phyloP scores from a whole-genome alignment of 2,113 vertebrate species.

The Hemichromis elongatus region DNA sequence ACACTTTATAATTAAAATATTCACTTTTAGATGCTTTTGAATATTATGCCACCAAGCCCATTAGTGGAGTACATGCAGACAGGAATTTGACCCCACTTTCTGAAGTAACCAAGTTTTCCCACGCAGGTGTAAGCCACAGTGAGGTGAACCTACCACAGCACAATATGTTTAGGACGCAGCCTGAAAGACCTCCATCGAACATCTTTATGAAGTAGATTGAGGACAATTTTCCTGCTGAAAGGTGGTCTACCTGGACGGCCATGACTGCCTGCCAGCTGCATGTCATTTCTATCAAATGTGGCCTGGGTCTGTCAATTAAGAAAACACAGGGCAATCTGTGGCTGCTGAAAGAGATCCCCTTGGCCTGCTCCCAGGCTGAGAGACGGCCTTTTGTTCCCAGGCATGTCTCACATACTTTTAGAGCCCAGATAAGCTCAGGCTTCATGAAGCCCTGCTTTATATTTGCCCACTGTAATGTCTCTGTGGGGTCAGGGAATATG shows the following conservation, averaged over 20 bases:
- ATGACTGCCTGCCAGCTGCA: conserved; percentile 77
- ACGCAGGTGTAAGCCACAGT: conserved; percentile 40
- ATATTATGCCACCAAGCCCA: neutral
- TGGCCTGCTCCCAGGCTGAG: conserved; percentile 74
- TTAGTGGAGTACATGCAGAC: neutral
- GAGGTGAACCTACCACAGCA: conserved; percentile 11
- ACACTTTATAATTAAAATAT: neutral
- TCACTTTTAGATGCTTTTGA: neutral
- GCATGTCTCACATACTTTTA: conserved; percentile 90
- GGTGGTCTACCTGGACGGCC: conserved; percentile 80
- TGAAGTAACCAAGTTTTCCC: conserved; percentile 31
- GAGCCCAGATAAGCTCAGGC: conserved; percentile 82
- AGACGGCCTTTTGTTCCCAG: conserved; percentile 85
- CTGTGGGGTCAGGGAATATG: conserved; percentile 72
- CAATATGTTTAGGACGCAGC: neutral
- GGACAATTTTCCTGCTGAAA: conserved; percentile 85
- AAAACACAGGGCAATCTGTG: conserved; percentile 93
- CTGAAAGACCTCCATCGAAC: conserved; percentile 64
- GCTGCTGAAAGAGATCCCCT: conserved; percentile 86
- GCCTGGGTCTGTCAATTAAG: conserved; percentile 85
- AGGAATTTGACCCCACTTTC: neutral
- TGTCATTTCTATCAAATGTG: conserved; percentile 80
- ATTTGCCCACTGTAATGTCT: conserved; percentile 78
- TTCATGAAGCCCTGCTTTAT: conserved; percentile 85
- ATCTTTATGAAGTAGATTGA: conserved; percentile 74